These are phyloP conservation scores for Caenorhabditis sp. DNA, from an alignment of 2,888 invertebrate species.

Conservation along the genomic window DNA sequence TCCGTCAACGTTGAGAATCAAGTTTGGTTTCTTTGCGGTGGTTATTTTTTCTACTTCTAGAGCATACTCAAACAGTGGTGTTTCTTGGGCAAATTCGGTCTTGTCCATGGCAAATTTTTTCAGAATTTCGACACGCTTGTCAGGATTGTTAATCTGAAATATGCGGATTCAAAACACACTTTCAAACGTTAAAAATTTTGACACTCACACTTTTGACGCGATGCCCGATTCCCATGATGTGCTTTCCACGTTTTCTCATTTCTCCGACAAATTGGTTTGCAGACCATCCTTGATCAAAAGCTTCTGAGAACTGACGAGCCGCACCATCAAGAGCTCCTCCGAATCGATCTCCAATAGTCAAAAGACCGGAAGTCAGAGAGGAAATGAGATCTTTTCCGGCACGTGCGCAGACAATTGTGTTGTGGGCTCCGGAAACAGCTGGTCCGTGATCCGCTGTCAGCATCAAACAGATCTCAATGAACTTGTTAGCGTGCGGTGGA, in stretches of 20 bases:
- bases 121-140: constrained; percentile 96
- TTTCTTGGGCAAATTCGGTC: constrained; percentile 89
- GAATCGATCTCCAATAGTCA: constrained; percentile 96
- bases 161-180: too few relatives aligned
- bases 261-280: constrained; percentile 99
- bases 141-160: constrained; percentile 94
- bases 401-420: constrained; percentile 91
- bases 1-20: constrained; percentile 99
- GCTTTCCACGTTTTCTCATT: constrained; percentile 96
- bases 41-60: constrained; percentile 98
- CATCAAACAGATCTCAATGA: constrained; percentile 99
- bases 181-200: background rate
- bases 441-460: constrained; percentile 99
- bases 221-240: constrained; percentile 99
- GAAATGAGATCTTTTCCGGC: constrained; percentile 98
- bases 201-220: constrained; percentile 87
- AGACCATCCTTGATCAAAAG: constrained; percentile 88
- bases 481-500: constrained; percentile 95
- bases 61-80: constrained; percentile 95
- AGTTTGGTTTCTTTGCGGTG: constrained; percentile 99
- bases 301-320: constrained; percentile 96
- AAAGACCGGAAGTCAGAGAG: constrained; percentile 94
- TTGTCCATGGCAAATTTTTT: constrained; percentile 94
- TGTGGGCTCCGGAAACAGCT: constrained; percentile 91
- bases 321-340: constrained; percentile 99